Base-by-base conservation (phyloP, 2,888 invertebrate species). In the Euproctis similis region DNA sequence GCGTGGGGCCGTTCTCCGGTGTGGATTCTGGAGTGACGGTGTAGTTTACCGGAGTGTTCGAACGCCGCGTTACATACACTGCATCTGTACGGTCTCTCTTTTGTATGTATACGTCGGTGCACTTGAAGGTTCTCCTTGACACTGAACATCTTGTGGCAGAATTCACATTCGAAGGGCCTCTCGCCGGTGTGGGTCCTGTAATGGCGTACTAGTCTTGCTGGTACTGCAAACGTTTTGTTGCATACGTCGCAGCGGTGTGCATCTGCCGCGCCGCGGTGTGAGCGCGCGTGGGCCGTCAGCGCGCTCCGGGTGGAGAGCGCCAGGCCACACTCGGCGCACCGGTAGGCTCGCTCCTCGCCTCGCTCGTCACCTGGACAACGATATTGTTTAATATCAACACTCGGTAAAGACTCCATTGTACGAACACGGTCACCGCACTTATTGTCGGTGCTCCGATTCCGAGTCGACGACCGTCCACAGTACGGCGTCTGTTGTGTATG, bases 41-140 rank as follows among this genome's bases (percentile, higher is more conserved):
- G 95, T 31, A 95, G 78, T 64, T 95, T 95, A 3, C 95, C 95
- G 34, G 94, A 94, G 67, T 95, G 95, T 67, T 95, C 95, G 60
- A 96, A 96, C 0, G 95, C 95, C 3, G 95, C 87, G 7, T 91
- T 92, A 67, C 95, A 96, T 2, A 95, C 93, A 39, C 92, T 90
- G 62, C 95, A 96, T 57, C 94, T 92, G 76, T 95, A 95, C 0
- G 95, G 95, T 1, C 95, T 88, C 71, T 95, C 95, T 74, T 95
- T 95, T 34, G 95, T 96, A 71, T 96, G 96, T 44, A 95, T 95
- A 34, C 96, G 88, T 20, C 91, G 86, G 69, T 96, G 96, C 8
- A 95, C 95, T 76, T 94, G 94, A 34, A 96, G 85, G 69, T 96
- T 96, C 72, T 95, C 95, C 73, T 95, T 95, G 5, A 95, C 95